phyloP scores from a whole-genome alignment of 2,797 vertebrate genomes.

The Lepidocolaptes lacrymiger region DNA sequence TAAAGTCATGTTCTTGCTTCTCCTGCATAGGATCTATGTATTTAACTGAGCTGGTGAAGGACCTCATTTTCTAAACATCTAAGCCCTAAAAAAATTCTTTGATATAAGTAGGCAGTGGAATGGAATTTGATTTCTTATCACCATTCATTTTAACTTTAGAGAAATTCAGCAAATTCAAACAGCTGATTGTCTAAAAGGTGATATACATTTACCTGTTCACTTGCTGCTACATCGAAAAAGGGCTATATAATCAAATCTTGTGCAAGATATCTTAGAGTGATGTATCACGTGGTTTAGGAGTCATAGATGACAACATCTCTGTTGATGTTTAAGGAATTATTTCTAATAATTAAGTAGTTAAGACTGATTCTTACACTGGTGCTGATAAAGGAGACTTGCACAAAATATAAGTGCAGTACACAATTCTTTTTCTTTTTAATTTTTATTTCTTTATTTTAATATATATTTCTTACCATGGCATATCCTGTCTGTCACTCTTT shows the following conservation, averaged over 20 bases:
- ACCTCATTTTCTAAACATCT: background rate
- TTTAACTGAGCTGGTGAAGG: background rate
- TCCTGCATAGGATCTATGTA: fast-evolving
- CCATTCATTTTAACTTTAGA: background rate
- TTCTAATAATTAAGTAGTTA: background rate
- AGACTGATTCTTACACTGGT: background rate
- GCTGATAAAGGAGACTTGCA: background rate
- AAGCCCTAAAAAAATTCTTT: background rate
- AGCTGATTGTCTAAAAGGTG: background rate
- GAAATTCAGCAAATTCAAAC: background rate
- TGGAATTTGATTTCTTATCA: background rate
- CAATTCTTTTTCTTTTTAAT: fast-evolving
- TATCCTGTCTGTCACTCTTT: background rate
- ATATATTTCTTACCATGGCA: too few species aligned
- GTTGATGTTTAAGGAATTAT: background rate
- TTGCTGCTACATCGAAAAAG: background rate
- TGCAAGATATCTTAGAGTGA: background rate
- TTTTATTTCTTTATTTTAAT: too few species aligned
- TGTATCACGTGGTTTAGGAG: background rate
- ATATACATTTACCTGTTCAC: background rate
- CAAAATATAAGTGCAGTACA: background rate
- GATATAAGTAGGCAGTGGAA: background rate
- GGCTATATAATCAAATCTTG: background rate
- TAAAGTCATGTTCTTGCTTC: background rate
- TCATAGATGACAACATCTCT: background rate